Evolutionary conservation across 2,797 vertebrate genomes (phyloP).

Genomic region (Lutjanus campechanus): DNA sequence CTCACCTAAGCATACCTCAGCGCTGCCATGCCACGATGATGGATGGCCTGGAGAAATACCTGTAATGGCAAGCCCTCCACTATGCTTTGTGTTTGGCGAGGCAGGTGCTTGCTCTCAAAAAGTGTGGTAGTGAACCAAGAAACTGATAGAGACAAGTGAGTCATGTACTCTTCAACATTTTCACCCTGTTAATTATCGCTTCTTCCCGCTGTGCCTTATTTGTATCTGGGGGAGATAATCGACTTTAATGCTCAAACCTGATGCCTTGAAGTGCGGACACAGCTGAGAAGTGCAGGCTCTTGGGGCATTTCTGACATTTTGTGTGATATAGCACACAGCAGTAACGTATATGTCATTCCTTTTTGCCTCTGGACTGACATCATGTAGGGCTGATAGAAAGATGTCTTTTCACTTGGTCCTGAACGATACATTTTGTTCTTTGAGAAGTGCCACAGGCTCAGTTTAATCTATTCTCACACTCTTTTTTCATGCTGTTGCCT

Average conservation of each 20-base stretch:
- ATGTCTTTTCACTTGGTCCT: conserved; percentile 57
- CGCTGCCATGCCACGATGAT: conserved; percentile 54
- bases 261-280: conserved; percentile 25
- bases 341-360: conserved; percentile 32
- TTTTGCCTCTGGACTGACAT: conserved; percentile 65
- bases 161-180: neutral
- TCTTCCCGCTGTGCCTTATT: conserved; percentile 11
- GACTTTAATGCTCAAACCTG: conserved; percentile 21
- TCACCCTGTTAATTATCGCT: conserved; percentile 44
- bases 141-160: conserved; percentile 3
- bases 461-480: conserved; percentile 76
- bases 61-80: conserved; percentile 61
- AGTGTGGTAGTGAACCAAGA: conserved; percentile 6
- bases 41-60: conserved; percentile 76
- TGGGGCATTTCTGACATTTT: conserved; percentile 55
- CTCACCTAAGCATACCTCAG: conserved; percentile 64
- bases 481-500: conserved; percentile 70
- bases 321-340: conserved; percentile 29
- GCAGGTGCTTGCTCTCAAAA: conserved; percentile 25
- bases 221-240: conserved; percentile 33
- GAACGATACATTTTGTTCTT: conserved; percentile 71
- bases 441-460: conserved; percentile 65
- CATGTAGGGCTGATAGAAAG: conserved; percentile 67
- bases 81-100: conserved; percentile 64
- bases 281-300: conserved; percentile 26